Percentiles rank a stretch among this genome's conserved stretches.
These are phyloP conservation scores for Tetragonisca angustula DNA, from an alignment of 2,888 invertebrate genomes.

Conservation along the genomic window DNA sequence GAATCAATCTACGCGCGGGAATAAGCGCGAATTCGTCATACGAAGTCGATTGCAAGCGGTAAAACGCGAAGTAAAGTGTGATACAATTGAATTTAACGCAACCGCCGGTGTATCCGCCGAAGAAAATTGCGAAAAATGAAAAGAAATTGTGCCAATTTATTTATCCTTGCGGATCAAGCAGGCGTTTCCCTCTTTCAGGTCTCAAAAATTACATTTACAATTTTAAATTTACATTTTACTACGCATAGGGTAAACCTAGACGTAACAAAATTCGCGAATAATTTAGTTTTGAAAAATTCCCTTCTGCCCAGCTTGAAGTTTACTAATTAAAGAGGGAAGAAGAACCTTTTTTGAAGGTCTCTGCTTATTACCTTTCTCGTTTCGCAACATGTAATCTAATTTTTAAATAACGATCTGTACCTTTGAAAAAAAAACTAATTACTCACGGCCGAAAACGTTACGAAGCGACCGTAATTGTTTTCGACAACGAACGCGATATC, in stretches of 20 bases:
- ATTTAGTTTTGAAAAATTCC: not conserved
- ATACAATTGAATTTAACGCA: not conserved
- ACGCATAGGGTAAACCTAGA: not conserved
- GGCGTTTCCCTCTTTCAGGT: too few species aligned
- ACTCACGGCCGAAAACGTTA: not conserved
- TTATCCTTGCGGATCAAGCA: not conserved
- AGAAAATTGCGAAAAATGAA: not conserved
- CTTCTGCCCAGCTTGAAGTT: not conserved
- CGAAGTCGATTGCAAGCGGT: not conserved
- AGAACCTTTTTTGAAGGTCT: not conserved
- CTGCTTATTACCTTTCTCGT: conserved; percentile 8
- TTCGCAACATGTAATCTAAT: not conserved
- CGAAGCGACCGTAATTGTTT: too few species aligned
- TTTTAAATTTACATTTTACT: not conserved
- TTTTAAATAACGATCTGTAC: not conserved
- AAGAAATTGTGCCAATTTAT: not conserved
- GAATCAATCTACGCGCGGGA: conserved; percentile 31
- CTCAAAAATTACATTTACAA: too few species aligned
- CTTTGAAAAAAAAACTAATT: not conserved
- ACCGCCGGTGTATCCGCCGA: conserved; percentile 18
- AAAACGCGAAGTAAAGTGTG: not conserved
- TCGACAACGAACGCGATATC: too few species aligned
- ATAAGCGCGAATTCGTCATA: conserved; percentile 29
- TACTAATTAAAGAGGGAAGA: conserved; percentile 13
- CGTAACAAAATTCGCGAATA: not conserved